A percentile compares a stretch with the other conserved stretches of the same genome.
phyloP scores from a whole-genome alignment of 2,797 vertebrate genomes.

The Myotis daubentonii region DNA sequence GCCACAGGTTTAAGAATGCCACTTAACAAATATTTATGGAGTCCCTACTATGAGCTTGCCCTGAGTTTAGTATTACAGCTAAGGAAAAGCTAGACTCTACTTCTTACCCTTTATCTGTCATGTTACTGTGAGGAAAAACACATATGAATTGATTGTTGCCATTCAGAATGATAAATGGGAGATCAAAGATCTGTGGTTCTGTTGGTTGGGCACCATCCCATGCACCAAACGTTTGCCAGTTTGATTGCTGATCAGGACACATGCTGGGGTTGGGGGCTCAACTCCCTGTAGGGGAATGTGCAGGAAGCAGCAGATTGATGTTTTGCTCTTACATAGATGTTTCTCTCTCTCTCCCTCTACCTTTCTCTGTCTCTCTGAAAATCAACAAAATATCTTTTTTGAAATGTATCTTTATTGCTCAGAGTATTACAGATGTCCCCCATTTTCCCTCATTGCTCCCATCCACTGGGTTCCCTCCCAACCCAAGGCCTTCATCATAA shows the following conservation, averaged over 20 bases:
- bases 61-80: background rate
- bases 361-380: background rate
- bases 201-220: no score
- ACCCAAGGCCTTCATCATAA: background rate
- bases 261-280: background rate
- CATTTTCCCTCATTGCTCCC: background rate
- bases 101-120: background rate
- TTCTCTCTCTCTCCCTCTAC: background rate
- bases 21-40: conserved; percentile 6
- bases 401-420: background rate
- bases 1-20: background rate
- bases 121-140: background rate
- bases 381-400: background rate
- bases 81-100: background rate
- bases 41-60: background rate
- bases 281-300: background rate
- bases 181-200: background rate
- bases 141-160: conserved; percentile 16
- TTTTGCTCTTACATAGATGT: background rate
- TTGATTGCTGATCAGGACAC: no score
- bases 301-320: background rate
- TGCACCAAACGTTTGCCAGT: no score
- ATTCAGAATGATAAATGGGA: background rate
- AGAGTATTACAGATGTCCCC: background rate
- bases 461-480: background rate